Percentiles rank a stretch among this genome's conserved stretches.
Evolutionary conservation across 2,888 invertebrate genomes (phyloP).

Genomic region (Acronicta aceris): DNA sequence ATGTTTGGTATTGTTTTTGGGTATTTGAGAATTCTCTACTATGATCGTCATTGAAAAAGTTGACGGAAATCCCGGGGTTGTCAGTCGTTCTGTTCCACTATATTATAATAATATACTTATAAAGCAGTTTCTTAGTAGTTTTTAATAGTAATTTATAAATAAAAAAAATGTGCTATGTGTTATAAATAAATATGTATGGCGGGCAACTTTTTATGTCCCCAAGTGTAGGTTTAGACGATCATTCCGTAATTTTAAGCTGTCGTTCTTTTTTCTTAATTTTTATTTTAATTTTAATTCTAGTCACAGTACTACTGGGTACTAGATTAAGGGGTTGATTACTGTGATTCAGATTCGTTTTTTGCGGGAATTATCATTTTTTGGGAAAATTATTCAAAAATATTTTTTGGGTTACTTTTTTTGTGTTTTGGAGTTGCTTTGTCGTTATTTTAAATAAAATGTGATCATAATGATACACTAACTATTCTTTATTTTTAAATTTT

Average conservation of each 20-base stretch:
- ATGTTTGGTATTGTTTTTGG: not conserved
- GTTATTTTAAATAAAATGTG: too few relatives aligned
- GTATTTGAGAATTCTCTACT: not conserved
- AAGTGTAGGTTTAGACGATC: constrained; percentile 59
- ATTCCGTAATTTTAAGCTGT: constrained; percentile 63
- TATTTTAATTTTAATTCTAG: constrained; percentile 79
- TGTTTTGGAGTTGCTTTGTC: not conserved
- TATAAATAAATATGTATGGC: constrained; percentile 19
- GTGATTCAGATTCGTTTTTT: constrained; percentile 28
- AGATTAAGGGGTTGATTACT: constrained; percentile 62
- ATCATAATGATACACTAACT: too few relatives aligned
- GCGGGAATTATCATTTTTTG: constrained; percentile 18
- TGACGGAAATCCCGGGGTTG: not conserved
- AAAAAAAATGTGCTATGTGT: constrained; percentile 38
- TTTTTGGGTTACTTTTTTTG: not conserved
- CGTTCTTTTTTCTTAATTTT: constrained; percentile 57
- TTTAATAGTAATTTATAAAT: constrained; percentile 43
- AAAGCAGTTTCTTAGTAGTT: constrained; percentile 49
- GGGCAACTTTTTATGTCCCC: constrained; percentile 64
- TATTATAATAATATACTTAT: not conserved
- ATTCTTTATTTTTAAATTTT: too few relatives aligned
- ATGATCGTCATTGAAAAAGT: not conserved
- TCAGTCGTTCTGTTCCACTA: not conserved
- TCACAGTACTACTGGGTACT: constrained; percentile 82
- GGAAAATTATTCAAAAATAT: not conserved